Evolutionary conservation across 2,113 vertebrate species (phyloP).

Genomic region (Labeo catla): DNA sequence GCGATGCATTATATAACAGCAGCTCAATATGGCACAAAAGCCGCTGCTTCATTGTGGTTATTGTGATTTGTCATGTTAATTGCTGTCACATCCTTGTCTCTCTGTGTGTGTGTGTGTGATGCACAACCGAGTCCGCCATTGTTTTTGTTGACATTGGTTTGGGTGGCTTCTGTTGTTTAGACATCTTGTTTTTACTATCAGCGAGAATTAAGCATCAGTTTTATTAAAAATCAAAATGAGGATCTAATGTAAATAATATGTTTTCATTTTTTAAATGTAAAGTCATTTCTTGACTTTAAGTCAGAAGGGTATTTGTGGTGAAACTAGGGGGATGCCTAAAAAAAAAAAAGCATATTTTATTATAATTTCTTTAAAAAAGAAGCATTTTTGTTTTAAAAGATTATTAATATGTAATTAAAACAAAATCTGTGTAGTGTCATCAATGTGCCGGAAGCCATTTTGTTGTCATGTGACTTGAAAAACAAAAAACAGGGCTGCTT

Average conservation of each 20-base stretch:
- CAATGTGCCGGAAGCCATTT: slow-evolving; percentile 12
- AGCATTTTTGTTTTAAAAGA: background rate
- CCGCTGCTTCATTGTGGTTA: slow-evolving; percentile 66
- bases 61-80: slow-evolving; percentile 45
- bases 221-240: background rate
- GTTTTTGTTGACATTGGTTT: slow-evolving; percentile 75
- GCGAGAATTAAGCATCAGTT: background rate
- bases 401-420: background rate
- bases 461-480: slow-evolving; percentile 17
- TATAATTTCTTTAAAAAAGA: background rate
- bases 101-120: slow-evolving; percentile 1
- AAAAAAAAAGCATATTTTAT: background rate
- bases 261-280: background rate
- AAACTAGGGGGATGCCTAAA: background rate
- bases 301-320: background rate
- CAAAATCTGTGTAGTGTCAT: background rate
- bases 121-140: slow-evolving; percentile 65
- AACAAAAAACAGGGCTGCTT: background rate
- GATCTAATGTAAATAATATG: background rate
- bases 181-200: background rate
- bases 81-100: background rate
- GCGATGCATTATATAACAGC: slow-evolving; percentile 74
- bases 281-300: background rate
- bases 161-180: slow-evolving; percentile 47
- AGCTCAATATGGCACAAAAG: slow-evolving; percentile 72